A percentile compares a stretch with the other conserved stretches of the same genome.
phyloP scores from a whole-genome alignment of 2,797 vertebrate species.

The Amazona ochrocephala region DNA sequence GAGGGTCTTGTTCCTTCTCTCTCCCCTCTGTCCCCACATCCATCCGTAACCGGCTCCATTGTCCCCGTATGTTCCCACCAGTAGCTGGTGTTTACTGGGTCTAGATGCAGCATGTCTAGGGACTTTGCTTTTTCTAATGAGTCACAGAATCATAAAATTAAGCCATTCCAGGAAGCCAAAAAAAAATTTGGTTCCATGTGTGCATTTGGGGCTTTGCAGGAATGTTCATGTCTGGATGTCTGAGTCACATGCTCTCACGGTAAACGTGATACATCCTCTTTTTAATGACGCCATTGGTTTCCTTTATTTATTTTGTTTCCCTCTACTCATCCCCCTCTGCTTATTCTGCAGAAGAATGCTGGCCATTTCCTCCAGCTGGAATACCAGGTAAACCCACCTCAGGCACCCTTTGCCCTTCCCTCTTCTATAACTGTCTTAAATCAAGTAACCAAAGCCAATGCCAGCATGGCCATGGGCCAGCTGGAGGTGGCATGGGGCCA shows the following conservation, averaged over 20 bases:
- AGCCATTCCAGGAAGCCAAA: slow-evolving; percentile 73
- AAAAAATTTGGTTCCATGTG: slow-evolving; percentile 56
- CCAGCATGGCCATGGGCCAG: background rate
- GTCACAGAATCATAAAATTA: slow-evolving; percentile 74
- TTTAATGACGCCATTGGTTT: slow-evolving; percentile 32
- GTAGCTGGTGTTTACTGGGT: background rate
- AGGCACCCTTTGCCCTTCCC: slow-evolving; percentile 2
- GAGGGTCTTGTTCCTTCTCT: background rate
- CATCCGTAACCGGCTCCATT: background rate
- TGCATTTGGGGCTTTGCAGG: slow-evolving; percentile 70
- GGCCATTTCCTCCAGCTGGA: slow-evolving; percentile 38
- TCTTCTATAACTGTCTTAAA: background rate
- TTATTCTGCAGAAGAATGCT: background rate
- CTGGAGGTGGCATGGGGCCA: slow-evolving; percentile 25
- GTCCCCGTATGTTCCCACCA: background rate
- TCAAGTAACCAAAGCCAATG: background rate
- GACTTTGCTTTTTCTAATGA: slow-evolving; percentile 69
- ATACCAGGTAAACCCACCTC: slow-evolving; percentile 46
- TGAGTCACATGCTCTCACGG: slow-evolving; percentile 45
- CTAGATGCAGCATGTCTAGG: background rate
- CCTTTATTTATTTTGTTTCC: slow-evolving; percentile 46
- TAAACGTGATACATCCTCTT: slow-evolving; percentile 52
- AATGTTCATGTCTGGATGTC: slow-evolving; percentile 68
- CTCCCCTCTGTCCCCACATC: background rate
- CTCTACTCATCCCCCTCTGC: slow-evolving; percentile 44